Base-by-base conservation (phyloP, 2,888 invertebrate genomes). In the Orthosia gothica region DNA sequence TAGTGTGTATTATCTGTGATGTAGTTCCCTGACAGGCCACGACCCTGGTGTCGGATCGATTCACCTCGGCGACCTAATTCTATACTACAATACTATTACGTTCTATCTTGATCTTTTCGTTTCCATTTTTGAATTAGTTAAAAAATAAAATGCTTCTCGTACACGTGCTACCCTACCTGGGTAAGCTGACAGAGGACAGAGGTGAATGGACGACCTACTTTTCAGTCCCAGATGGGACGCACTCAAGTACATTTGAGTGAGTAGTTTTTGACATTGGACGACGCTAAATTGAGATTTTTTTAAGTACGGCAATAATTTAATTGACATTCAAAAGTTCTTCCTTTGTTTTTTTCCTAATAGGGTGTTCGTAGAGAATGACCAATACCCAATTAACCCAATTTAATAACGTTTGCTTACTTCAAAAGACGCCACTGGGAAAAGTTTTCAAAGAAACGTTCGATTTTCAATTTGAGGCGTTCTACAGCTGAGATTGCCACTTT, bases 21-120 rank as follows among this genome's bases (percentile, higher is more conserved):
- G 40, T 45, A 61, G 61, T 61, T 61, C 9, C 45, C 45, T 61
- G 47, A 65, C 5, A 32, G 68, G 68, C 47, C 69, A 20, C 49
- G 79, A 80, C 81, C 75, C 55, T 57, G n/a, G 20, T 61, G 20
- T 45, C 80, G 47, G 45, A 80, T 79, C 69, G 75, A 79, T 80
- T 69, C 57, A 70, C 57, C 75, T 75, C 61, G 20, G 7, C 15
- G 69, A 70, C 69, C 74, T 74, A 16, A 61, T 68, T 40, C 40
- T 40, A 68, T 40, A 20, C 45, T 61, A 61, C 45, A 61, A 61
- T 80, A 65, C 74, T 59, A 40, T 9, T 40, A 58, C 50, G 61
- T 79, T 59, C 26, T 45, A 50, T 55, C 20, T 50, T 54, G n/a
- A 59, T n/a, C 20, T 20, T 45, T 61, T 15, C 20, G 45, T n/a